These are phyloP conservation scores for Hipparchia sbordonii DNA, from an alignment of 2,888 invertebrate species.

Conservation along the genomic window DNA sequence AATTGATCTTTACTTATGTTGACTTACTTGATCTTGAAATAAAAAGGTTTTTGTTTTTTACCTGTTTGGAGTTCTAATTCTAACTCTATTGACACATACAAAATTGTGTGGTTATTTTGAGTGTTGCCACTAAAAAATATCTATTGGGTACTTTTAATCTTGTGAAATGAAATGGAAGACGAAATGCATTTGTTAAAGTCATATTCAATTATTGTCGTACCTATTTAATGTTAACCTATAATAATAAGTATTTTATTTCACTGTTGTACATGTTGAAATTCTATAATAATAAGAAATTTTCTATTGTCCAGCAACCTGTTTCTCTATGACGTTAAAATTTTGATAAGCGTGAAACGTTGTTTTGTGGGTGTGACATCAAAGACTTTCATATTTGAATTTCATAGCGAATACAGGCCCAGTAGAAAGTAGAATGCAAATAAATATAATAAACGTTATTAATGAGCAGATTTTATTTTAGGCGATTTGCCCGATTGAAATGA, in stretches of 20 bases:
- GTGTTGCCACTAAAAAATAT: conserved; percentile 64
- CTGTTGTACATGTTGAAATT: conserved; percentile 52
- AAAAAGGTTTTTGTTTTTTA: not conserved
- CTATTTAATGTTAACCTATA: conserved; percentile 42
- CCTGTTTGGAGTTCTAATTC: not conserved
- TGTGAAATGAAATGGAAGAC: conserved; percentile 63
- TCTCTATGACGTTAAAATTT: not conserved
- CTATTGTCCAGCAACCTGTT: conserved; percentile 48
- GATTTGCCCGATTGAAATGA: conserved; percentile 34
- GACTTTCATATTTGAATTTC: not conserved
- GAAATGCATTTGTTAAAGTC: conserved; percentile 70
- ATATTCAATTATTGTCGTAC: conserved; percentile 46
- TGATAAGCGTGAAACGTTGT: not conserved
- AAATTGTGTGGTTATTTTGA: conserved; percentile 32
- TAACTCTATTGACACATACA: not conserved
- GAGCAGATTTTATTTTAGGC: conserved; percentile 49
- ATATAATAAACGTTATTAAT: conserved; percentile 45
- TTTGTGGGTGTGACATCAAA: not conserved
- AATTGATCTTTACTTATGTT: not conserved
- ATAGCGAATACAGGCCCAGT: not conserved
- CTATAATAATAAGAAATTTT: conserved; percentile 49
- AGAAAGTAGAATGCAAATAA: conserved; percentile 26
- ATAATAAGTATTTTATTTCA: conserved; percentile 58
- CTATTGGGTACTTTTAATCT: conserved; percentile 49
- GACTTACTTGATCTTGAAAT: too few species aligned